Conservation (phyloP, 2,797 vertebrate species). For the Ambastaia sidthimunki region DNA sequence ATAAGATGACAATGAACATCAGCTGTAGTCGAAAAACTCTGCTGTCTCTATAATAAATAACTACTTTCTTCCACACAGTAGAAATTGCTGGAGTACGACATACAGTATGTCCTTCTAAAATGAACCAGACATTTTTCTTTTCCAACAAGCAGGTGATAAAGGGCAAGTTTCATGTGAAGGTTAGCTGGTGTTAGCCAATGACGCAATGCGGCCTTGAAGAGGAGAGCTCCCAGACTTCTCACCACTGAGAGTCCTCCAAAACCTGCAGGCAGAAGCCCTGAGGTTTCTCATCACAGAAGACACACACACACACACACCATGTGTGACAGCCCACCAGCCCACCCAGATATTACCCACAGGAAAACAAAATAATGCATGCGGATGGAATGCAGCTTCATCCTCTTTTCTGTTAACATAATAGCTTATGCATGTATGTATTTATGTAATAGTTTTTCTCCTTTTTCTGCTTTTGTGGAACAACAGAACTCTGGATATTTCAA, state of each 20-base stretch:
- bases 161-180: slow-evolving; percentile 64
- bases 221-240: slow-evolving; percentile 56
- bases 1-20: too few relatives aligned
- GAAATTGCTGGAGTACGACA: slow-evolving; percentile 45
- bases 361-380: slow-evolving; percentile 40
- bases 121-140: slow-evolving; percentile 62
- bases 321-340: slow-evolving; percentile 32
- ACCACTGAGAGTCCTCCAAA: slow-evolving; percentile 55
- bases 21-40: background rate
- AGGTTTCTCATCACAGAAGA: slow-evolving; percentile 40
- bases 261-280: slow-evolving; percentile 49
- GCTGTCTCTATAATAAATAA: slow-evolving; percentile 33
- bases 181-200: slow-evolving; percentile 63
- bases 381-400: slow-evolving; percentile 4
- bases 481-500: background rate
- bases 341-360: slow-evolving; percentile 42
- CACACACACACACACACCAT: slow-evolving; percentile 46
- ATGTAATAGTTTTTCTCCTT: background rate
- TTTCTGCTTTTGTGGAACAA: background rate
- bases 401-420: background rate
- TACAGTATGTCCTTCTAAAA: slow-evolving; percentile 56
- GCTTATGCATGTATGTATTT: background rate
- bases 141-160: slow-evolving; percentile 66
- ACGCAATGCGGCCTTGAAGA: slow-evolving; percentile 63
- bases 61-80: slow-evolving; percentile 39